Percentiles rank a stretch among this genome's conserved stretches.
Conservation (phyloP, 2,888 invertebrate species). For the Spisula solida region DNA sequence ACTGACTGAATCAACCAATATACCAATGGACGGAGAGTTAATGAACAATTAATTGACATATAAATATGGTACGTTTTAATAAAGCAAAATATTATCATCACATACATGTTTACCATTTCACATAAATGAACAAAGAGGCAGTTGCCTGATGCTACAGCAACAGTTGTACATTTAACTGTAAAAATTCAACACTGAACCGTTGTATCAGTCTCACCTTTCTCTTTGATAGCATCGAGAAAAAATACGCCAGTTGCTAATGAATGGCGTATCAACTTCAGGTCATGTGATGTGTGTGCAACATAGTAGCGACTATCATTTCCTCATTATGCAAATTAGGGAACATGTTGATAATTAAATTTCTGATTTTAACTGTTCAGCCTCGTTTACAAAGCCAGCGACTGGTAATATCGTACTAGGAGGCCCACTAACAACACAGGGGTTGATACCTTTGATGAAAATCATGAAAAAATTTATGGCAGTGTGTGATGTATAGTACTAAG, state of each 20-base stretch:
- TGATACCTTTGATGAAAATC: constrained; percentile 1
- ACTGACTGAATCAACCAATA: too few species aligned
- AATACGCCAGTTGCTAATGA: not conserved
- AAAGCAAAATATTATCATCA: not conserved
- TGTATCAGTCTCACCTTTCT: not conserved
- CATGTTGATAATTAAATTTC: constrained; percentile 20
- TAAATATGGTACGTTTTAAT: not conserved
- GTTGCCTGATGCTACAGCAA: not conserved
- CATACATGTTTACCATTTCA: not conserved
- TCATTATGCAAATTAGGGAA: constrained; percentile 32
- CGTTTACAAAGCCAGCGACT: constrained; percentile 17
- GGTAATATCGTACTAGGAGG: constrained; percentile 2
- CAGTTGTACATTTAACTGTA: not conserved
- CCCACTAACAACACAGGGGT: not conserved
- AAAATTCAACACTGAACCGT: not conserved
- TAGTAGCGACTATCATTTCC: not conserved
- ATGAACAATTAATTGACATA: too few species aligned
- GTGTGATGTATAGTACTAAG: not conserved
- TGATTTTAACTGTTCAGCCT: constrained; percentile 27
- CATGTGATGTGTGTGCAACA: constrained; percentile 13
- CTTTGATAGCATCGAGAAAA: not conserved
- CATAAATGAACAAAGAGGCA: not conserved
- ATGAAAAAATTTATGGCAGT: not conserved
- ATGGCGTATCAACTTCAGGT: not conserved
- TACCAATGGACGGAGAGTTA: too few species aligned